Percentiles rank a stretch among this genome's conserved stretches.
These are phyloP conservation scores for Apis dorsata DNA, from an alignment of 1,140 invertebrate genomes.

Conservation along the genomic window DNA sequence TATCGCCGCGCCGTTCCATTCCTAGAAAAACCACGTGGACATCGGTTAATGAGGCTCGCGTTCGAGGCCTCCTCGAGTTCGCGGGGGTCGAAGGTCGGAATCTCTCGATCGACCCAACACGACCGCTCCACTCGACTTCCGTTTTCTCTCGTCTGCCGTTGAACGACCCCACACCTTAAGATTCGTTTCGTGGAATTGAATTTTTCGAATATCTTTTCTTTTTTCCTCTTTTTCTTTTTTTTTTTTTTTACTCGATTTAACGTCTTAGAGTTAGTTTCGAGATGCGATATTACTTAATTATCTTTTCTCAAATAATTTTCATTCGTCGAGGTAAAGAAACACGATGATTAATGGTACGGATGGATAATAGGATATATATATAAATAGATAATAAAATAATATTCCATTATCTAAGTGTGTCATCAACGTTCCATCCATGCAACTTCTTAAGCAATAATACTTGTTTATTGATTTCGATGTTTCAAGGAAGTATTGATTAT, in stretches of 20 bases:
- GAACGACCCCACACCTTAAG: too few relatives aligned
- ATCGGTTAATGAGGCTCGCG: slow-evolving; percentile 47
- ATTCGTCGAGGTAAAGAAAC: too few relatives aligned
- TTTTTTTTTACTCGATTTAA: too few relatives aligned
- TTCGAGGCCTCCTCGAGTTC: slow-evolving; percentile 40
- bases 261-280: too few relatives aligned
- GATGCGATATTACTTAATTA: too few relatives aligned
- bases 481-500: not conserved
- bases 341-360: too few relatives aligned
- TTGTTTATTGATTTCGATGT: not conserved
- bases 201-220: not conserved
- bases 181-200: not conserved
- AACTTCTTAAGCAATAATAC: not conserved
- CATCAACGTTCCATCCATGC: too few relatives aligned
- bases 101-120: slow-evolving; percentile 37
- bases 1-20: slow-evolving; percentile 34
- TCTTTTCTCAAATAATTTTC: too few relatives aligned
- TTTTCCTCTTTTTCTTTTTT: too few relatives aligned
- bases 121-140: slow-evolving; percentile 15
- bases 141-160: slow-evolving; percentile 20
- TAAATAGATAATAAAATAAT: too few relatives aligned
- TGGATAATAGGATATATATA: too few relatives aligned
- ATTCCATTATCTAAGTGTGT: too few relatives aligned
- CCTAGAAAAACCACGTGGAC: slow-evolving; percentile 39
- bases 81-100: slow-evolving; percentile 35